phyloP scores from a whole-genome alignment of 2,797 vertebrate genomes.

The Labroides dimidiatus region DNA sequence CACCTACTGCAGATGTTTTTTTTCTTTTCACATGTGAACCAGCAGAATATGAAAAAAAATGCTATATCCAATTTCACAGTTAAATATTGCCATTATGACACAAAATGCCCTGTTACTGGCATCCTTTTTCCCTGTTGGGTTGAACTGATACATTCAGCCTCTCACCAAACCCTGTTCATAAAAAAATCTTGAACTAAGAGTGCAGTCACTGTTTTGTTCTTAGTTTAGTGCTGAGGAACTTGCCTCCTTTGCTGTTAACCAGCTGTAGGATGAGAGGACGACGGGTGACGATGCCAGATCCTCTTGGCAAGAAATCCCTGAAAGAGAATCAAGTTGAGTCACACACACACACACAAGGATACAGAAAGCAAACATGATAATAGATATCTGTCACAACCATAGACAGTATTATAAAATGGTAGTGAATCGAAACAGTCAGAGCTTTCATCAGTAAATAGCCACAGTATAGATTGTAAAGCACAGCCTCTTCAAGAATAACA shows the following conservation, averaged over 20 bases:
- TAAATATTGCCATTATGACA: no score
- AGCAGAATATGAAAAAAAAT: no score
- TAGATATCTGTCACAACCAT: neutral
- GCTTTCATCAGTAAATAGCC: no score
- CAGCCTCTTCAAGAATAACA: no score
- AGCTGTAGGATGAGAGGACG: constrained; percentile 94
- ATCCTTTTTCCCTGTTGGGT: no score
- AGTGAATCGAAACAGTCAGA: no score
- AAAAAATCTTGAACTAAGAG: neutral
- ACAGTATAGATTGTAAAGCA: no score
- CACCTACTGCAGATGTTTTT: no score
- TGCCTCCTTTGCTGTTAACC: constrained; percentile 91
- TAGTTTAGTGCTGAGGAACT: constrained; percentile 13
- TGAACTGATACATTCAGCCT: no score
- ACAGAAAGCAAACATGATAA: neutral
- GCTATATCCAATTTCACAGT: no score
- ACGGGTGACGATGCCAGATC: constrained; percentile 93
- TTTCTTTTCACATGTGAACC: no score
- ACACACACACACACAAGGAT: constrained; percentile 6
- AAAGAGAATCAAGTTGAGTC: constrained; percentile 17
- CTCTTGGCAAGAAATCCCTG: constrained; percentile 94
- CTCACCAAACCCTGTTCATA: neutral
- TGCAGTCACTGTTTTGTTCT: neutral
- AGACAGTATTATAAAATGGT: neutral
- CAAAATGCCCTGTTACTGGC: no score